Conservation (phyloP, 2,888 invertebrate species). For the Encarsia formosa region DNA sequence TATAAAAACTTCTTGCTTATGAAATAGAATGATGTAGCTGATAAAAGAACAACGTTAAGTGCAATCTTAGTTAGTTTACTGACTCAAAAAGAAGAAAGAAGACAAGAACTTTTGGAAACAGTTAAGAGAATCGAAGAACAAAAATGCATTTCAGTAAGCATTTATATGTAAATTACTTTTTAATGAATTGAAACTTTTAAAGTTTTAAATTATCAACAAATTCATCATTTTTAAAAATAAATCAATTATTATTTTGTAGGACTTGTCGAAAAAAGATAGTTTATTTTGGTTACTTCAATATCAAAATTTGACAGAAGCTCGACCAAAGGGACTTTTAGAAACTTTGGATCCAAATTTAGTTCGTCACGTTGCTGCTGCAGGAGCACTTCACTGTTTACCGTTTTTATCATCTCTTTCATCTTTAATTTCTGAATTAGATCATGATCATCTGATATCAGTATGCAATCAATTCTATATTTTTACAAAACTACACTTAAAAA, state of each 20-base stretch:
- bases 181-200: background rate
- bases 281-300: slow-evolving; percentile 76
- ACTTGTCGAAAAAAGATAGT: slow-evolving; percentile 39
- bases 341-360: slow-evolving; percentile 66
- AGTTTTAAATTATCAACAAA: too few relatives aligned
- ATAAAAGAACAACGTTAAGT: slow-evolving; percentile 66
- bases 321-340: slow-evolving; percentile 64
- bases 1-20: slow-evolving; percentile 19
- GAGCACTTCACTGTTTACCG: slow-evolving; percentile 72
- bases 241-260: slow-evolving; percentile 30
- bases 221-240: too few relatives aligned
- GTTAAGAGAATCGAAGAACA: slow-evolving; percentile 68
- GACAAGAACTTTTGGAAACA: slow-evolving; percentile 63
- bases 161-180: background rate
- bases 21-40: slow-evolving; percentile 63
- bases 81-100: slow-evolving; percentile 64
- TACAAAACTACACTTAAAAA: background rate
- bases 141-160: slow-evolving; percentile 41
- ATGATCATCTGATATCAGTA: slow-evolving; percentile 57
- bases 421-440: slow-evolving; percentile 54
- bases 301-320: slow-evolving; percentile 73
- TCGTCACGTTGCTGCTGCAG: slow-evolving; percentile 66
- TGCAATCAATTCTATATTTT: slow-evolving; percentile 10
- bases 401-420: slow-evolving; percentile 59
- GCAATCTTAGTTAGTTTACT: slow-evolving; percentile 65